Evolutionary conservation across 2,888 invertebrate species (phyloP).

Genomic region (Mimachlamys varia): DNA sequence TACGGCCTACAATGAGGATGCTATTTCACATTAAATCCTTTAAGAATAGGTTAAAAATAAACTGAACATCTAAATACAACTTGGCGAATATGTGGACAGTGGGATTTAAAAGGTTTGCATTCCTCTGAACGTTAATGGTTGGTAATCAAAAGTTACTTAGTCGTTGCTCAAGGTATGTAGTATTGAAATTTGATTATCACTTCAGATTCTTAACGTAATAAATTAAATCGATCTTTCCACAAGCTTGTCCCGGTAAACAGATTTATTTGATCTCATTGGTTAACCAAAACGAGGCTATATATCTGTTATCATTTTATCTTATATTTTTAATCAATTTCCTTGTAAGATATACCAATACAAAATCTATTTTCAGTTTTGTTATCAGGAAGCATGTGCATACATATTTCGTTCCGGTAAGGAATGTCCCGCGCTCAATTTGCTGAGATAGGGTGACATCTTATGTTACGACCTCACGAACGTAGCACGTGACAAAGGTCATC

Average conservation of each 20-base stretch:
- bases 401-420: not conserved
- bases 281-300: constrained; percentile 12
- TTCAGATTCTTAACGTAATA: not conserved
- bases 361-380: constrained; percentile 34
- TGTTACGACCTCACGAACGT: not conserved
- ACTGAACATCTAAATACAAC: not conserved
- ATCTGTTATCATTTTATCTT: not conserved
- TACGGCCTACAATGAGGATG: not conserved
- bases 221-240: not conserved
- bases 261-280: not conserved
- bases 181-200: not conserved
- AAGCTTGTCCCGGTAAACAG: not conserved
- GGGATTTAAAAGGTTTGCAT: not conserved
- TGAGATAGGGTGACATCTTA: not conserved
- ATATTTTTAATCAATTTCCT: not conserved
- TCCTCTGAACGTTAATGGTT: not conserved
- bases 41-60: not conserved
- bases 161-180: not conserved
- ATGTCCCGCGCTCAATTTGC: not conserved
- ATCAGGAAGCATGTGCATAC: not conserved
- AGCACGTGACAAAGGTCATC: constrained; percentile 17
- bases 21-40: not conserved
- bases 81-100: not conserved
- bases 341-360: not conserved
- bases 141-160: not conserved